Base-by-base conservation (phyloP, 2,113 vertebrate genomes). In the Gopherus evgoodei region DNA sequence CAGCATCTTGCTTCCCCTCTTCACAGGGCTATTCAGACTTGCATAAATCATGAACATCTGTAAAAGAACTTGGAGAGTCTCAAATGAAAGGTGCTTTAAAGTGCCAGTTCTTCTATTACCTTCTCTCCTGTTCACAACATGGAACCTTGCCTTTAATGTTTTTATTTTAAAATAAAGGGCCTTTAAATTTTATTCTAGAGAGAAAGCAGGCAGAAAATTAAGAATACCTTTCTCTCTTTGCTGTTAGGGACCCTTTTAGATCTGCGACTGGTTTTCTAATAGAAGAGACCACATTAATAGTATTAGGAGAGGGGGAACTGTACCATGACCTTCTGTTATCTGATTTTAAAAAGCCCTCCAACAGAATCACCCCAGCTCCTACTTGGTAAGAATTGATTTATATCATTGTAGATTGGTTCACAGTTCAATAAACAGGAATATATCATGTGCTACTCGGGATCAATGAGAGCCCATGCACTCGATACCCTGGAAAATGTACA, bases 341-440 rank as follows among this genome's bases (percentile, higher is more conserved):
- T 52, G 88, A 97, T 96, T 97, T 97, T 93, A 87, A 97, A 94
- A 95, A 97, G 97, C 95, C 97, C 97, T 72, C 95, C 95, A 96
- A 98, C 80, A 96, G 90, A 96, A 94, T 86, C 81, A 87, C 6
- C 94, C 96, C 42, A 84, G 90, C 92, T 95, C 94, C 93, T 91
- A 94, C 94, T 97, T 95, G 97, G 94, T 91, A 90, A 91, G 83
- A 93, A 98, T 98, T 96, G 92, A 98, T 98, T 80, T 57, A 86
- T 93, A 93, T 94, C 95, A 91, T 4, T 19, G 95, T 90, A 91
- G 93, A 91, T 97, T 2, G 2, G 89, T 95, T 97, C 97, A 94
- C 96, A 96, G 96, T 95, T 94, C 96, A 98, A 62, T 82, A 96
- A 85, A 86, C 92, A 97, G 82, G 49, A 93, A 94, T 96, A 85